phyloP scores from a whole-genome alignment of 2,888 invertebrate genomes.

The Trachelus tabidus region DNA sequence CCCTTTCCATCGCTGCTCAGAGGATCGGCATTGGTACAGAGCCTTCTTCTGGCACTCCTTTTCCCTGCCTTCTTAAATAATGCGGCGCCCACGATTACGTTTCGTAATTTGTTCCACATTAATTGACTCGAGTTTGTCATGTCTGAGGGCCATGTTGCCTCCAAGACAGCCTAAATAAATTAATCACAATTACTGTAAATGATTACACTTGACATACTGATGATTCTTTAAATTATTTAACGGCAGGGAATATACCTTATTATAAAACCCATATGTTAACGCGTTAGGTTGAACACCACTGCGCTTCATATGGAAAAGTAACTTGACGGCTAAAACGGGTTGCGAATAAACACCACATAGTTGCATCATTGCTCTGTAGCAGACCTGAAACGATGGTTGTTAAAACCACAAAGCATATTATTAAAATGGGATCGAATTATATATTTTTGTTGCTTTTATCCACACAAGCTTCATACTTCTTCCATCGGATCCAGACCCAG shows the following conservation, averaged over 20 bases:
- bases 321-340: constrained; percentile 93
- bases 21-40: constrained; percentile 67
- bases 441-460: background rate
- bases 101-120: constrained; percentile 93
- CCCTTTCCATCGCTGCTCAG: constrained; percentile 51
- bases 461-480: constrained; percentile 72
- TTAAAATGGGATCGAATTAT: background rate
- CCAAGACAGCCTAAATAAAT: constrained; percentile 78
- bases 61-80: constrained; percentile 86
- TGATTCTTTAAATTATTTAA: background rate
- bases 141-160: constrained; percentile 94
- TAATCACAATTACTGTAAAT: background rate
- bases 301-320: constrained; percentile 91
- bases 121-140: constrained; percentile 85
- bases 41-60: constrained; percentile 69
- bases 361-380: constrained; percentile 98
- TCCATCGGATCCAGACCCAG: constrained; percentile 86
- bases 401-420: background rate
- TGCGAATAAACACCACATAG: constrained; percentile 94
- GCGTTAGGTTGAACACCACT: constrained; percentile 96
- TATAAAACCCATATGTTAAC: constrained; percentile 93
- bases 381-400: constrained; percentile 72
- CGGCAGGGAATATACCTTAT: constrained; percentile 67
- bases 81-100: constrained; percentile 91
- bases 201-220: background rate